Conservation (phyloP, 2,797 vertebrate species). For the Cyclopterus lumpus region DNA sequence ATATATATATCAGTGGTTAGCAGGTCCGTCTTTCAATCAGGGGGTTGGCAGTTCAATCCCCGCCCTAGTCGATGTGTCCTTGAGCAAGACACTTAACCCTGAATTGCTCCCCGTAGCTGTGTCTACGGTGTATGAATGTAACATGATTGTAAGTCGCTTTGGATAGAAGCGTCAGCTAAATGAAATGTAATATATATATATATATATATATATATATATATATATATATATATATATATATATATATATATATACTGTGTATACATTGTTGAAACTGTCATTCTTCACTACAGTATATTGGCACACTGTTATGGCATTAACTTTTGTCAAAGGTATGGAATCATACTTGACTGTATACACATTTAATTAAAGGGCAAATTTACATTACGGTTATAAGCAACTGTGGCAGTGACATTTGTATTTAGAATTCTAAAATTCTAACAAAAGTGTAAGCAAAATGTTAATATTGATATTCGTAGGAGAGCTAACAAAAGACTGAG, state of each 20-base stretch:
- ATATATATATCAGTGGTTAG: too few species aligned
- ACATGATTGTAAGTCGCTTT: too few species aligned
- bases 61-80: too few species aligned
- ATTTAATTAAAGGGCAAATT: not conserved
- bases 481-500: constrained; percentile 42
- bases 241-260: too few species aligned
- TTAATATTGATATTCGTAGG: constrained; percentile 7
- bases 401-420: not conserved
- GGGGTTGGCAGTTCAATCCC: too few species aligned
- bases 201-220: not conserved
- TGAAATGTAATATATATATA: not conserved
- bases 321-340: not conserved
- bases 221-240: too few species aligned
- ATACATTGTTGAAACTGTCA: not conserved
- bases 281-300: not conserved
- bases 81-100: too few species aligned
- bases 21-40: too few species aligned
- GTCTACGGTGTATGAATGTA: too few species aligned
- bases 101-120: too few species aligned
- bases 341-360: not conserved
- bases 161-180: too few species aligned
- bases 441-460: not conserved
- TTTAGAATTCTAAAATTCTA: not conserved
- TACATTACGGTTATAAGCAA: not conserved
- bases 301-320: not conserved